Evolutionary conservation across 2,797 vertebrate species (phyloP).

Genomic region (Enteromius radiatus): DNA sequence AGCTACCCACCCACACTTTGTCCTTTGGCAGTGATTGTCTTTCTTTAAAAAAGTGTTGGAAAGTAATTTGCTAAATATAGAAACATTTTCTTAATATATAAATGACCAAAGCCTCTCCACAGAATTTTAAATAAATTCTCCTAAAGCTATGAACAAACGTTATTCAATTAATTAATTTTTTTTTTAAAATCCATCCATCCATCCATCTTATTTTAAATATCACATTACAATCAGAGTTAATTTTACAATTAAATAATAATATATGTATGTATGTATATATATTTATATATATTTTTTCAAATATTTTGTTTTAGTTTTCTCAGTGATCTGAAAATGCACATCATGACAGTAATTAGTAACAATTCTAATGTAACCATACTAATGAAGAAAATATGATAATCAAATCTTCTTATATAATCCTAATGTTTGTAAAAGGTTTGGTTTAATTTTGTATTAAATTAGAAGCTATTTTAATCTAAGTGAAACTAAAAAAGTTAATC

Average conservation of each 20-base stretch:
- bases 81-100: not conserved
- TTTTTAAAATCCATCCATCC: no score
- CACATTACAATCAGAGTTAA: not conserved
- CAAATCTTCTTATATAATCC: not conserved
- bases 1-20: constrained; percentile 8
- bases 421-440: not conserved
- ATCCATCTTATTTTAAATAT: not conserved
- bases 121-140: not conserved
- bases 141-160: not conserved
- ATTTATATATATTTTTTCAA: no score
- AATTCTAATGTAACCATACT: not conserved
- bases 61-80: not conserved
- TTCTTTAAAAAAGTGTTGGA: not conserved
- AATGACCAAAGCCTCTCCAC: not conserved
- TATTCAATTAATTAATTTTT: not conserved
- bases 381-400: not conserved
- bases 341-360: not conserved
- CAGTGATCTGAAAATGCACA: not conserved
- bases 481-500: not conserved
- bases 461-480: not conserved
- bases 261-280: no score
- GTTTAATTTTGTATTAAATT: not conserved
- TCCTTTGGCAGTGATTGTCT: not conserved
- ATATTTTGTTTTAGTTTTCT: not conserved
- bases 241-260: no score